These are phyloP conservation scores for Frankliniella intonsa DNA, from an alignment of 2,888 invertebrate species.

Conservation along the genomic window DNA sequence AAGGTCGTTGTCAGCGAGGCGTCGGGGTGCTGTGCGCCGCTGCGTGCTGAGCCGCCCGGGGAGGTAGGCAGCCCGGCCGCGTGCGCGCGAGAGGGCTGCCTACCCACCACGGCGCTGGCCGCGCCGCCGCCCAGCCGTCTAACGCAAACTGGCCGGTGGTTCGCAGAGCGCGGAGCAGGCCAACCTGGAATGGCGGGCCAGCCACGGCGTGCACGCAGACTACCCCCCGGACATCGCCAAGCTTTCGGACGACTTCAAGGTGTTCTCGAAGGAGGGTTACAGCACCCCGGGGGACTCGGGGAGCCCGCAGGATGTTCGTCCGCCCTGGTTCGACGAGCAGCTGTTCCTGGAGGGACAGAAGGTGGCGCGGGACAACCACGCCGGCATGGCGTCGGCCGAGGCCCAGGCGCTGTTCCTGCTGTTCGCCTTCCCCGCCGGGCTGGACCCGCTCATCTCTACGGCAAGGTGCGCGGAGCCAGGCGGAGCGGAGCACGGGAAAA, in stretches of 20 bases:
- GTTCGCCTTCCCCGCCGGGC: neutral
- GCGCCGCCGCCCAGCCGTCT: neutral
- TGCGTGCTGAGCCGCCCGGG: neutral
- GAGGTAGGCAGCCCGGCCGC: neutral
- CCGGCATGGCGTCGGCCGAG: neutral
- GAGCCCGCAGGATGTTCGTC: neutral
- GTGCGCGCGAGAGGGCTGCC: neutral
- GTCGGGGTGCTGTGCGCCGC: no score
- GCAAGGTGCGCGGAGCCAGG: neutral
- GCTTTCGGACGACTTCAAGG: neutral
- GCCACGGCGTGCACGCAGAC: neutral
- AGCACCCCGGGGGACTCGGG: neutral
- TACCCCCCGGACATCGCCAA: neutral
- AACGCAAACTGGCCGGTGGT: no score
- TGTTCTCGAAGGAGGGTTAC: neutral
- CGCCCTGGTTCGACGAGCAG: constrained; percentile 8
- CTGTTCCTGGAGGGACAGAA: constrained; percentile 2
- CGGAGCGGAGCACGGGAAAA: neutral
- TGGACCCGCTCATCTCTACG: neutral
- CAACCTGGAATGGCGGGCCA: neutral
- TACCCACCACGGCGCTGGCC: constrained; percentile 1
- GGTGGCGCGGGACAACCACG: neutral
- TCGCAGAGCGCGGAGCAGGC: neutral
- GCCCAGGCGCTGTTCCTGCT: neutral
- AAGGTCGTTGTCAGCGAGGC: no score